Conservation (phyloP, 2,797 vertebrate species). For the Microctenopoma steveboyesi region DNA sequence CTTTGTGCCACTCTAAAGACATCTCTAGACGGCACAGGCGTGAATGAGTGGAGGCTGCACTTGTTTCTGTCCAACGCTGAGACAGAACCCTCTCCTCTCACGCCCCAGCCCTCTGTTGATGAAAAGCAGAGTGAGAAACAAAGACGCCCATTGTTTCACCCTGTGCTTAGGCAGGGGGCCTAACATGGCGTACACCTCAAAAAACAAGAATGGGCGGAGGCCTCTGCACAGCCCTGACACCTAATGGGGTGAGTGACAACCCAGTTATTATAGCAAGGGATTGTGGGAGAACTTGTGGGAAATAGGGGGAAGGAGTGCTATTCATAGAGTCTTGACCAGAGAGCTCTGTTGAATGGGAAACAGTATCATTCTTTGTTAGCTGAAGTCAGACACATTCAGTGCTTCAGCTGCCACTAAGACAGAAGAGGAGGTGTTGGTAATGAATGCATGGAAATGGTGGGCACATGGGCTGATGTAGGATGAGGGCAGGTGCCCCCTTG, state of each 20-base stretch:
- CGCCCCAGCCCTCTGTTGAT: conserved; percentile 49
- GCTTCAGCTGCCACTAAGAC: conserved; percentile 39
- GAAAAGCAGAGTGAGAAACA: conserved; percentile 64
- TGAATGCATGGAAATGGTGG: conserved; percentile 42
- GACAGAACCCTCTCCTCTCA: conserved; percentile 49
- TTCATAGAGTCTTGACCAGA: conserved; percentile 56
- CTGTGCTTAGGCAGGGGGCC: conserved; percentile 41
- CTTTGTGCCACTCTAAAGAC: conserved; percentile 61
- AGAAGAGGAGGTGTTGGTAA: conserved; percentile 15
- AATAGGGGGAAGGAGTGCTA: conserved; percentile 29
- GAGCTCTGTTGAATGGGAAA: conserved; percentile 52
- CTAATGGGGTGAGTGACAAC: conserved; percentile 68
- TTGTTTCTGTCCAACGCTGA: conserved; percentile 63
- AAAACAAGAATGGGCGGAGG: conserved; percentile 62
- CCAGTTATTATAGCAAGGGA: conserved; percentile 63
- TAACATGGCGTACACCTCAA: conserved; percentile 62
- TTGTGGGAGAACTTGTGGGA: conserved; percentile 62
- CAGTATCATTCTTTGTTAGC: conserved; percentile 62
- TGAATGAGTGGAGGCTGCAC: conserved; percentile 61
- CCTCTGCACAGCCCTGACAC: conserved; percentile 52
- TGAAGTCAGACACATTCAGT: conserved; percentile 53
- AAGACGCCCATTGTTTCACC: conserved; percentile 72
- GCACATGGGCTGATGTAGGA: conserved; percentile 13
- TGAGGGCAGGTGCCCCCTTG: conserved; percentile 27
- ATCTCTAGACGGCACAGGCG: conserved; percentile 61